phyloP scores from a whole-genome alignment of 2,797 vertebrate genomes.

The Siniperca obscura region DNA sequence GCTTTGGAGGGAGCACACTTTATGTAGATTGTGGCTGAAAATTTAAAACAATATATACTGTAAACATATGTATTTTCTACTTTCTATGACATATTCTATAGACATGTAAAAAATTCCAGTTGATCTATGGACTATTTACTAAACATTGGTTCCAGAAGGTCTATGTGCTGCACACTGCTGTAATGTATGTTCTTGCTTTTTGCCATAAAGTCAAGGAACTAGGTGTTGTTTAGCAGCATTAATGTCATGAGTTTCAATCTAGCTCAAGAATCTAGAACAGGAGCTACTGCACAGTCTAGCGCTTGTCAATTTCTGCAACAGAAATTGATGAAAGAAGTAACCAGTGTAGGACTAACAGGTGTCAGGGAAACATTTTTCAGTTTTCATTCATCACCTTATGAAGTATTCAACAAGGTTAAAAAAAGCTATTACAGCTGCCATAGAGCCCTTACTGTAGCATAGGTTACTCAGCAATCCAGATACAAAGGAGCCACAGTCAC shows the following conservation, averaged over 20 bases:
- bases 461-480: slow-evolving; percentile 55
- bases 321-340: neutral
- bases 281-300: neutral
- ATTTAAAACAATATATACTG: neutral
- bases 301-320: slow-evolving; percentile 1
- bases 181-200: neutral
- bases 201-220: neutral
- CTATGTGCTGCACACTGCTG: neutral
- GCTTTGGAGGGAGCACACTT: neutral
- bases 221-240: neutral
- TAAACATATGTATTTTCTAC: neutral
- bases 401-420: slow-evolving; percentile 35
- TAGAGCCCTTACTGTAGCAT: slow-evolving; percentile 21
- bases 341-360: neutral
- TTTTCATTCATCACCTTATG: slow-evolving; percentile 26
- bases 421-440: slow-evolving; percentile 29
- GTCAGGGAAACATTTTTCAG: slow-evolving; percentile 14
- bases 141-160: neutral
- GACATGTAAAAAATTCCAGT: neutral
- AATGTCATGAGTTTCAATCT: neutral
- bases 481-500: slow-evolving; percentile 47
- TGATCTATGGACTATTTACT: neutral
- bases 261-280: neutral
- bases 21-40: slow-evolving; percentile 2
- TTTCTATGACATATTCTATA: neutral